phyloP scores from a whole-genome alignment of 2,888 invertebrate genomes.

The Cyrtodaria siliqua region DNA sequence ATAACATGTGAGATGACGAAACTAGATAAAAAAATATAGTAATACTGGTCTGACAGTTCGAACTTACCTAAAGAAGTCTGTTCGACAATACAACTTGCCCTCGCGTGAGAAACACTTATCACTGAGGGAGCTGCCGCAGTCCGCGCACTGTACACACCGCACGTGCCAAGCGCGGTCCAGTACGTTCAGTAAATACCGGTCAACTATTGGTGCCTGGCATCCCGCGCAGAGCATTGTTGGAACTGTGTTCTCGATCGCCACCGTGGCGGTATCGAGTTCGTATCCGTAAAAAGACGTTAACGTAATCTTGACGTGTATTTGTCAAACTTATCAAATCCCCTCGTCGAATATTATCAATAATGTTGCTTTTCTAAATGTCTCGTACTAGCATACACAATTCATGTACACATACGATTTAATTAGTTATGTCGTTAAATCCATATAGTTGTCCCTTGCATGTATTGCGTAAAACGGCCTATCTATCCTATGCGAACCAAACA shows the following conservation, averaged over 20 bases:
- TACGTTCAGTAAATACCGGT: conserved; percentile 99
- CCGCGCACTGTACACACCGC: conserved; percentile 98
- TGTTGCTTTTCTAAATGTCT: no score
- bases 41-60: no score
- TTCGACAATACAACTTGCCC: conserved; percentile 98
- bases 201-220: conserved; percentile 99
- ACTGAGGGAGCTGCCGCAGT: conserved; percentile 96
- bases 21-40: no score
- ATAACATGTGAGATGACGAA: no score
- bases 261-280: conserved; percentile 32
- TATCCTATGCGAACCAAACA: no score
- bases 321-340: no score
- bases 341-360: no score
- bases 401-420: no score
- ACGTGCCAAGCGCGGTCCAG: conserved; percentile 99
- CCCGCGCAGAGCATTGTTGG: conserved; percentile 92
- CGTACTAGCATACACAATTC: no score
- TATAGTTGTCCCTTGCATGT: no score
- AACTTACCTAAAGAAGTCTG: conserved; percentile 99
- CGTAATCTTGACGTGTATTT: background rate
- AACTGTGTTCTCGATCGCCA: conserved; percentile 57
- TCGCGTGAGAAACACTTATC: conserved; percentile 99
- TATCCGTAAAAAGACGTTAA: conserved; percentile 3
- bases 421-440: no score
- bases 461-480: no score